Percentiles rank a stretch among this genome's conserved stretches.
These are phyloP conservation scores for Eupithecia vulgata DNA, from an alignment of 2,888 invertebrate species.

Conservation along the genomic window DNA sequence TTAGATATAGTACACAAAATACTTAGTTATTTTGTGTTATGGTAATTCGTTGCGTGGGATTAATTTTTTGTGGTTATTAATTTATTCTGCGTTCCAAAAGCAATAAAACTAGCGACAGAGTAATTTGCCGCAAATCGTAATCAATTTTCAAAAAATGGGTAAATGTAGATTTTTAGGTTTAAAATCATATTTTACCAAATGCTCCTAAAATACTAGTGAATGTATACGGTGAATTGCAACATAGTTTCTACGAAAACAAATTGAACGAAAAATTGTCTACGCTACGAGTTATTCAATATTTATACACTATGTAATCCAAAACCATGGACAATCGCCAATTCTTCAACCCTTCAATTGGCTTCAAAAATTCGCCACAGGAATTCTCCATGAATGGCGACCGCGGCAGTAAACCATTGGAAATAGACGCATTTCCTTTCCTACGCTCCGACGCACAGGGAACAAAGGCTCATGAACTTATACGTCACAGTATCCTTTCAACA, in stretches of 20 bases:
- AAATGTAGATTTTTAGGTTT: no score
- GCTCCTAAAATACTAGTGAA: no score
- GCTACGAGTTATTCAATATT: background rate
- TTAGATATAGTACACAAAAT: no score
- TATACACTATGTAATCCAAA: background rate
- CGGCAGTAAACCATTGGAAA: constrained; percentile 72
- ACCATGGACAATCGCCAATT: constrained; percentile 1
- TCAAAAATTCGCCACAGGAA: constrained; percentile 50
- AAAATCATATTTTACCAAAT: no score
- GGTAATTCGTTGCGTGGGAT: no score
- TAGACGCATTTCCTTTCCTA: constrained; percentile 61
- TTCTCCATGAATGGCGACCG: constrained; percentile 65
- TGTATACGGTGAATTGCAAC: no score
- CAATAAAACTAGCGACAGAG: no score
- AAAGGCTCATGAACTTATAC: constrained; percentile 38
- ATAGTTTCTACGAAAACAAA: background rate
- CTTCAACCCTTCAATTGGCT: constrained; percentile 11
- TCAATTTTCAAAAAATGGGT: no score
- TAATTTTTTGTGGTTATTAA: no score
- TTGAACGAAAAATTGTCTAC: background rate
- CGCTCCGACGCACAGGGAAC: constrained; percentile 35
- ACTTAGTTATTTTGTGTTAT: no score
- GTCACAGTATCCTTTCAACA: constrained; percentile 15
- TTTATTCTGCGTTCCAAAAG: no score
- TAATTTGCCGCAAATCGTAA: no score